Conservation (phyloP, 2,888 invertebrate species). For the Keiferia lycopersicella region DNA sequence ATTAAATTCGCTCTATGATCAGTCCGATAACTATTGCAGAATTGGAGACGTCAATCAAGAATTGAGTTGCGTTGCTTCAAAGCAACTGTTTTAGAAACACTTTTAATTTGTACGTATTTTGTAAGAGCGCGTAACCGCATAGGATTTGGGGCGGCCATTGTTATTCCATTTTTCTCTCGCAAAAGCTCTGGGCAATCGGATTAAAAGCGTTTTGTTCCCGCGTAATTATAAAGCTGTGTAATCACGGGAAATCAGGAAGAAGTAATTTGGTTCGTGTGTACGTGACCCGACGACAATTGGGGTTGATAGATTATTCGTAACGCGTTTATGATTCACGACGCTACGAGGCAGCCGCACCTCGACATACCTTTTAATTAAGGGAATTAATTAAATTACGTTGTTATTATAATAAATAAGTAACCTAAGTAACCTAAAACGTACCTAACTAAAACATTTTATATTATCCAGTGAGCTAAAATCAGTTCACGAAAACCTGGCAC, state of each 20-base stretch:
- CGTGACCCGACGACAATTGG: constrained; percentile 17
- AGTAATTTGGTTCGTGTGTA: constrained; percentile 1
- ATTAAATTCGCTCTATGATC: background rate
- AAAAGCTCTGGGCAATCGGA: constrained; percentile 34
- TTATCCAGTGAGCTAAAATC: background rate
- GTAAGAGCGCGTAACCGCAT: constrained; percentile 26
- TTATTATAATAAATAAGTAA: too few species aligned
- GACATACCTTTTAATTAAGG: background rate
- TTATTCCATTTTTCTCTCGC: constrained; percentile 29
- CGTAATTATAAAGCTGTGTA: constrained; percentile 31
- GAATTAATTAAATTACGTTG: too few species aligned
- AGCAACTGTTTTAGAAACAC: constrained; percentile 12
- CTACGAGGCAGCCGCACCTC: background rate
- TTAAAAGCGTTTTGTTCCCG: constrained; percentile 37
- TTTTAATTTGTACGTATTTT: constrained; percentile 6
- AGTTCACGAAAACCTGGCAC: background rate
- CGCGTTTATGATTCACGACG: background rate
- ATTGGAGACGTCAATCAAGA: constrained; percentile 6
- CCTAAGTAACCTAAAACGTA: too few species aligned
- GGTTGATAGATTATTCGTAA: constrained; percentile 12
- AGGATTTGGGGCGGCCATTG: constrained; percentile 31
- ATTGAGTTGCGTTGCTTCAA: constrained; percentile 2
- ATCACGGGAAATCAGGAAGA: constrained; percentile 36
- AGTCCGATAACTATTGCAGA: background rate
- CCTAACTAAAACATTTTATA: background rate